Evolutionary conservation across 2,113 vertebrate species (phyloP).

Genomic region (Gymnocephalus cernua): DNA sequence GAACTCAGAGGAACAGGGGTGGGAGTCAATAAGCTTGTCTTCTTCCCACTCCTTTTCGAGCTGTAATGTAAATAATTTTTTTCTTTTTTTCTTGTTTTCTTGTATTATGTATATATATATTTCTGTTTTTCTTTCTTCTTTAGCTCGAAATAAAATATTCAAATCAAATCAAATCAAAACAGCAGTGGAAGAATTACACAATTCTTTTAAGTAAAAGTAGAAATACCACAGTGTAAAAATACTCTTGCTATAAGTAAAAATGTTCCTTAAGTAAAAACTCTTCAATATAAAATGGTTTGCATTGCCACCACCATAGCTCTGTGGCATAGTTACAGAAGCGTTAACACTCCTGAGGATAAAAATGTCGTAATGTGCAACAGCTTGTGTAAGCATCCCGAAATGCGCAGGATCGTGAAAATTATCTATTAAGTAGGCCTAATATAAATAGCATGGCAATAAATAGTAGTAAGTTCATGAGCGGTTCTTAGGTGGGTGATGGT

Average conservation of each 20-base stretch:
- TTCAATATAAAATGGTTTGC: not conserved
- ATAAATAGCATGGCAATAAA: not conserved
- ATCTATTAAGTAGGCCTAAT: constrained; percentile 14
- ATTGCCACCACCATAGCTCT: not conserved
- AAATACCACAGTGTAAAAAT: not conserved
- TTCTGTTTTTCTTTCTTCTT: too few relatives aligned
- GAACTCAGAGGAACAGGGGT: not conserved
- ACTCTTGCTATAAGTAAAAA: not conserved
- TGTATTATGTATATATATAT: too few relatives aligned
- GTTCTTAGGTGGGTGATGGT: not conserved
- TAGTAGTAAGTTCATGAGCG: constrained; percentile 4
- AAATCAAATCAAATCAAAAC: too few relatives aligned
- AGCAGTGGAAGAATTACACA: not conserved
- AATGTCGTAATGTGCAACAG: constrained; percentile 1
- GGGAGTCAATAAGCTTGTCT: too few relatives aligned
- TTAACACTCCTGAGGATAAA: constrained; percentile 15
- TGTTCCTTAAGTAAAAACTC: not conserved
- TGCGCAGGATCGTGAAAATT: not conserved
- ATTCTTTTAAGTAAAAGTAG: not conserved
- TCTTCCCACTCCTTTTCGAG: too few relatives aligned
- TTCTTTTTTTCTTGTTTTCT: too few relatives aligned
- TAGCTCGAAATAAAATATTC: too few relatives aligned
- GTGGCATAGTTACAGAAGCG: not conserved
- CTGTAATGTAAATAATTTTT: too few relatives aligned
- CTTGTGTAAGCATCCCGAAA: not conserved